phyloP scores from a whole-genome alignment of 2,113 vertebrate species.

The Nesoenas mayeri region DNA sequence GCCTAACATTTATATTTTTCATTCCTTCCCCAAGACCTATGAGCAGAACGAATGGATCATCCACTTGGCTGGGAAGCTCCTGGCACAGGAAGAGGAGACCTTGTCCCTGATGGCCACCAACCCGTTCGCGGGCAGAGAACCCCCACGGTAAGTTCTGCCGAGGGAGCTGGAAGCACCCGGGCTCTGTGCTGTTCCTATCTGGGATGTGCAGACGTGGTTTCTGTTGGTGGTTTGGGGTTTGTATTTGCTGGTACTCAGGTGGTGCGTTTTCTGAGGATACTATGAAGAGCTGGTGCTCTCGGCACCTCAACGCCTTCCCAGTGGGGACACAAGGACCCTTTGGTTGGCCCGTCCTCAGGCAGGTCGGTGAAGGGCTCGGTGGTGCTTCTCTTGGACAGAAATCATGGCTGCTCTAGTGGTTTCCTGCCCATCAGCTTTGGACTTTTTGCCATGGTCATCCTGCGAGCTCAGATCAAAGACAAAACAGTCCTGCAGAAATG shows the following conservation, averaged over 20 bases:
- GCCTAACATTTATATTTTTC: not conserved
- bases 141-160: conserved; percentile 78
- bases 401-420: not conserved
- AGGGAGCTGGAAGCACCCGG: not conserved
- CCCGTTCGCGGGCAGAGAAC: conserved; percentile 80
- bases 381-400: not conserved
- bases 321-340: not conserved
- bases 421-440: not conserved
- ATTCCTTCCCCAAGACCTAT: conserved; percentile 82
- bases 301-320: not conserved
- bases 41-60: conserved; percentile 96
- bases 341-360: not conserved
- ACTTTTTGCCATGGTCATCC: not conserved
- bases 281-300: not conserved
- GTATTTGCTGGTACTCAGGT: too few relatives aligned
- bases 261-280: not conserved
- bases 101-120: conserved; percentile 85
- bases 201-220: fast-evolving
- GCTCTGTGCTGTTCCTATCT: fast-evolving
- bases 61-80: conserved; percentile 90
- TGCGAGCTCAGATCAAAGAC: not conserved
- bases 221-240: not conserved
- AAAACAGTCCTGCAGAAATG: not conserved
- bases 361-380: fast-evolving
- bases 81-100: conserved; percentile 82